phyloP scores from a whole-genome alignment of 2,888 invertebrate genomes.

The Exephanes ischioxanthus region DNA sequence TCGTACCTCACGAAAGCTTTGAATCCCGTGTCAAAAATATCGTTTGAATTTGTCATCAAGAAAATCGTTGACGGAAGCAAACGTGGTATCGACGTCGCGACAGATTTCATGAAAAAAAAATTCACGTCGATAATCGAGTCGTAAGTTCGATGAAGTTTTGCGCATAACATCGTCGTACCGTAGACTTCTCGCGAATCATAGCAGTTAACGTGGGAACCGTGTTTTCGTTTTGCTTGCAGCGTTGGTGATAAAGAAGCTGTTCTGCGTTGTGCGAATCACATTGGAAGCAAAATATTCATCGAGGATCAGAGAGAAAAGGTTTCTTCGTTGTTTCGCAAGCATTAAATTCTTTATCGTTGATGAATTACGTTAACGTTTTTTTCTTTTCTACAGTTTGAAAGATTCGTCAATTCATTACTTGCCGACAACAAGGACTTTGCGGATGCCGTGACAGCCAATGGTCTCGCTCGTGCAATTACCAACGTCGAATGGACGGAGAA shows the following conservation, averaged over 20 bases:
- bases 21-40: not conserved
- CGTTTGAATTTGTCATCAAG: conserved; percentile 73
- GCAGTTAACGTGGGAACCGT: not conserved
- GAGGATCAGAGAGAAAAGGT: conserved; percentile 27
- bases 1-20: conserved; percentile 57
- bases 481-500: conserved; percentile 48
- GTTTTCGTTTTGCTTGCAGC: not conserved
- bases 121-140: conserved; percentile 11
- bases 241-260: not conserved
- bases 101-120: conserved; percentile 68
- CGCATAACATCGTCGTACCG: not conserved
- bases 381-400: conserved; percentile 8
- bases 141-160: conserved; percentile 42
- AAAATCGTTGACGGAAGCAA: conserved; percentile 60
- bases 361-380: not conserved
- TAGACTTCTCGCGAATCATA: not conserved
- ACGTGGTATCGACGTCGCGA: conserved; percentile 65
- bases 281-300: conserved; percentile 9
- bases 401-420: conserved; percentile 22
- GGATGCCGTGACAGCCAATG: conserved; percentile 12
- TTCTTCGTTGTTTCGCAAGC: not conserved
- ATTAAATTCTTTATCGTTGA: not conserved
- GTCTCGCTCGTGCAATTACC: conserved; percentile 5
- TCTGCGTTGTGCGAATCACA: conserved; percentile 1
- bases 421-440: conserved; percentile 14